Conservation (phyloP, 2,113 vertebrate species). For the Pygoscelis antarcticus region DNA sequence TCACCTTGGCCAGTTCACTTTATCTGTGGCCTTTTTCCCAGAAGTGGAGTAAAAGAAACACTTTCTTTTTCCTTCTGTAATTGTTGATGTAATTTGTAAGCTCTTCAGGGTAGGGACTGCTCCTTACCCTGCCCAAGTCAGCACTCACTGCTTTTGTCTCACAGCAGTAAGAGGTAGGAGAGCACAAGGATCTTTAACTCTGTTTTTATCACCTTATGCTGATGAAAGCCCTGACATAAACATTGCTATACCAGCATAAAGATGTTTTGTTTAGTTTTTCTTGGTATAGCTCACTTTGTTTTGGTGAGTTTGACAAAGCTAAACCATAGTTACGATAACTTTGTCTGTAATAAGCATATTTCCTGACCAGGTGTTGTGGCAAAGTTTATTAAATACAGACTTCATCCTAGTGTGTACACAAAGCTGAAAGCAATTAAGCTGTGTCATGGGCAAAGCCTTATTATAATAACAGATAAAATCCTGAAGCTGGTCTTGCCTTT, state of each 20-base stretch:
- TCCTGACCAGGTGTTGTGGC: neutral
- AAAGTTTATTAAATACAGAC: neutral
- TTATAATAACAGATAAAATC: neutral
- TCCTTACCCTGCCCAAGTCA: neutral
- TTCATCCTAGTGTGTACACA: neutral
- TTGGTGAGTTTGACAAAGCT: neutral
- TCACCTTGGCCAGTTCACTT: neutral
- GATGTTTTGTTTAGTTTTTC: neutral
- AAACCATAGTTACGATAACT: neutral
- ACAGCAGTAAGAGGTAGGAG: neutral
- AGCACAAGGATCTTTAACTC: neutral
- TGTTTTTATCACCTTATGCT: neutral
- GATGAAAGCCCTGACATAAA: neutral
- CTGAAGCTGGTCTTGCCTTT: neutral
- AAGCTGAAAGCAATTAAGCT: neutral
- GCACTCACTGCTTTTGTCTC: neutral
- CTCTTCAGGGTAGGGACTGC: too few species aligned
- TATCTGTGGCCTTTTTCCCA: neutral
- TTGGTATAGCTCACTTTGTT: neutral
- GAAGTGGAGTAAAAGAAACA: neutral
- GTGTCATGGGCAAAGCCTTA: neutral
- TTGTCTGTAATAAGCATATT: neutral
- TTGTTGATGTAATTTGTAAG: neutral
- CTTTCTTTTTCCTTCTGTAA: neutral
- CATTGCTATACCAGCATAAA: neutral